Evolutionary conservation across 2,797 vertebrate genomes (phyloP).

Genomic region (Lepilemur ruficaudatus): DNA sequence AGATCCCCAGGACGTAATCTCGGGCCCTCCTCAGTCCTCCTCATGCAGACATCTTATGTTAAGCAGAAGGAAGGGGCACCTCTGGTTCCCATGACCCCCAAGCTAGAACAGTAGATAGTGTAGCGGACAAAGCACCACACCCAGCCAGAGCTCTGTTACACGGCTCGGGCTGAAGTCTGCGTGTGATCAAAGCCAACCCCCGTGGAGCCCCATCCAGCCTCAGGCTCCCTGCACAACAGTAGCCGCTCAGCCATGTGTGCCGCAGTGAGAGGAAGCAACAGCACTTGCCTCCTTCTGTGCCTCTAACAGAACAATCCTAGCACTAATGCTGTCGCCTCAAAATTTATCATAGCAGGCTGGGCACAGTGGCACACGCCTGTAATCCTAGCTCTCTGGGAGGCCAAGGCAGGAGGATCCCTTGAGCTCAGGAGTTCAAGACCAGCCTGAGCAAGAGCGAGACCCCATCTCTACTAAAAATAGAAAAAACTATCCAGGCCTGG

Average conservation of each 20-base stretch:
- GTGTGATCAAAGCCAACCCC: rapidly evolving
- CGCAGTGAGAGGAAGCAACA: background rate
- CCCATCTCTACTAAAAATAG: no score
- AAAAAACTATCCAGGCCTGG: no score
- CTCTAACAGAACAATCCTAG: background rate
- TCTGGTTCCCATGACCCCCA: background rate
- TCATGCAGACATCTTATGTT: background rate
- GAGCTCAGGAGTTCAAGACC: no score
- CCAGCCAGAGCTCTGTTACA: background rate
- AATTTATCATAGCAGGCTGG: background rate
- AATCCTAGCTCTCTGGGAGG: no score
- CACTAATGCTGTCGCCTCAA: background rate
- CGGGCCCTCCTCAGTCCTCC: background rate
- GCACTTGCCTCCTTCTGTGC: background rate
- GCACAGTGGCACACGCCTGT: no score
- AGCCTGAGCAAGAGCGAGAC: no score
- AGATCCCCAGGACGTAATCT: background rate
- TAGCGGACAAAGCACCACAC: background rate
- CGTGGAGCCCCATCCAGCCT: background rate
- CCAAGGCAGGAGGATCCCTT: no score
- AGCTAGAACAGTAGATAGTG: background rate
- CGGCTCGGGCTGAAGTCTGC: no score
- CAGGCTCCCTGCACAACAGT: background rate
- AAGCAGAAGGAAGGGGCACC: background rate
- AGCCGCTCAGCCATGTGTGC: background rate